Conservation (phyloP, 2,113 vertebrate genomes). For the Ctenomys sociabilis region DNA sequence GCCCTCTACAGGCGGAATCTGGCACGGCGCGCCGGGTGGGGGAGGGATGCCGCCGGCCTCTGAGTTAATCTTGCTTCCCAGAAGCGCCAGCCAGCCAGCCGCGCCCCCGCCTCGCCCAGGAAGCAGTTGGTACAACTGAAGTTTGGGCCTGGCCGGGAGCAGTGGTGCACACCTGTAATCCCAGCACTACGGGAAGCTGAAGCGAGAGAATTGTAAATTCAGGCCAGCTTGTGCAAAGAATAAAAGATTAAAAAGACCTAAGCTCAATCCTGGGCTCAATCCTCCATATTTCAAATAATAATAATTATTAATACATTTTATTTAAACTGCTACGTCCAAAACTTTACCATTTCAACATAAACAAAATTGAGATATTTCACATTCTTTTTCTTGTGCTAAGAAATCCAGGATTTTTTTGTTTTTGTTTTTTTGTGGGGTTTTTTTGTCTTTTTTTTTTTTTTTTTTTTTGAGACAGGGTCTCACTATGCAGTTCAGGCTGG, state of each 20-base stretch:
- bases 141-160: background rate
- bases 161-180: background rate
- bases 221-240: background rate
- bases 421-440: too few species aligned
- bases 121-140: background rate
- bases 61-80: background rate
- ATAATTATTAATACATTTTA: background rate
- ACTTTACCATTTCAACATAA: background rate
- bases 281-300: background rate
- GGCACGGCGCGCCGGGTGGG: background rate
- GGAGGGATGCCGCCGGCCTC: background rate
- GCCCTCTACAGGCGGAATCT: slow-evolving; percentile 49
- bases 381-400: background rate
- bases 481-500: too few species aligned
- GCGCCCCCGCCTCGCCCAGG: background rate
- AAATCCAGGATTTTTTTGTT: background rate
- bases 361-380: background rate
- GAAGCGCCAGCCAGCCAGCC: background rate
- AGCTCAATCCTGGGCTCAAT: background rate
- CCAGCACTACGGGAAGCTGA: background rate
- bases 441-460: too few species aligned
- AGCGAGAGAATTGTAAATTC: background rate
- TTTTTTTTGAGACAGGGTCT: too few species aligned
- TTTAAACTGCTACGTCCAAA: background rate
- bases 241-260: background rate